Evolutionary conservation across 1,140 invertebrate species (phyloP).

Genomic region (Helicoverpa armigera): DNA sequence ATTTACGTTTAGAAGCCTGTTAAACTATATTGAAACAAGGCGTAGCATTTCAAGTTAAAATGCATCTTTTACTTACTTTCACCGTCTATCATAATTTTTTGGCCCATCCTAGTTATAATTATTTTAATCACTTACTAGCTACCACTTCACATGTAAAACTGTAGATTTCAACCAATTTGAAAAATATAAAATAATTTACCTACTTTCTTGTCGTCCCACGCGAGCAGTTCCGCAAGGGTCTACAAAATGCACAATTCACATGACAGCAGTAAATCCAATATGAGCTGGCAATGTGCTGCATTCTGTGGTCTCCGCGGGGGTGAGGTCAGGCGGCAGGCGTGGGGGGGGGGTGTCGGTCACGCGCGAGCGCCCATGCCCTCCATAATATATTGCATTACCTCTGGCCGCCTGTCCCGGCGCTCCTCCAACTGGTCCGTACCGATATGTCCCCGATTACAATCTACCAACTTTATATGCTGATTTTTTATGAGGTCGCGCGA

Average conservation of each 20-base stretch:
- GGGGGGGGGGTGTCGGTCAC: slow-evolving; percentile 9
- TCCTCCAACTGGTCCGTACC: slow-evolving; percentile 17
- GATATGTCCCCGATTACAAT: slow-evolving; percentile 28
- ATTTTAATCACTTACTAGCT: no score
- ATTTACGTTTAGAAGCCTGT: not conserved
- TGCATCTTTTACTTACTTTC: no score
- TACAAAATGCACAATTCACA: not conserved
- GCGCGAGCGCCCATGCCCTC: slow-evolving; percentile 22
- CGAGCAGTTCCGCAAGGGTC: no score
- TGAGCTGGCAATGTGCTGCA: not conserved
- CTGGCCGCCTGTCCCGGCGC: not conserved
- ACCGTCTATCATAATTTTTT: no score
- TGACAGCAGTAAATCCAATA: not conserved
- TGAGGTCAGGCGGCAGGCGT: not conserved
- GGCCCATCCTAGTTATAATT: no score
- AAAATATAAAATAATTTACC: no score
- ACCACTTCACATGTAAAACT: no score
- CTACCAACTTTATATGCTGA: not conserved
- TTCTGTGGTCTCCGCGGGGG: not conserved
- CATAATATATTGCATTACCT: slow-evolving; percentile 13
- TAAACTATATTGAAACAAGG: not conserved
- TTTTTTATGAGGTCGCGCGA: not conserved
- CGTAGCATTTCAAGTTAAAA: no score
- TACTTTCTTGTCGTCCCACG: no score
- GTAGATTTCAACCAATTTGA: no score